Evolutionary conservation across 2,113 vertebrate species (phyloP).

Genomic region (Ailurus styani): DNA sequence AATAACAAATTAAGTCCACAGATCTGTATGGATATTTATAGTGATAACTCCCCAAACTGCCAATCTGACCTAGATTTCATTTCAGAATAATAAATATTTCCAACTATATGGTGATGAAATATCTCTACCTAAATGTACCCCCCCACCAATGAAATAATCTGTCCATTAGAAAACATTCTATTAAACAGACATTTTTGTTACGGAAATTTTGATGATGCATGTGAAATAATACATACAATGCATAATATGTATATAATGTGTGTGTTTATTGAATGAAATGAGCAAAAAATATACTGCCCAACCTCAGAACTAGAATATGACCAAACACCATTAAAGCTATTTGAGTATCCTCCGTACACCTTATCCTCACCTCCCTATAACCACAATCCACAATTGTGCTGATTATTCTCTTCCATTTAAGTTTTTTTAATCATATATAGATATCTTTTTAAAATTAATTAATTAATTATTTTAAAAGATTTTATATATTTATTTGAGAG

Average conservation of each 20-base stretch:
- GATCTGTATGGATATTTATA: not conserved
- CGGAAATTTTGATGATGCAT: not conserved
- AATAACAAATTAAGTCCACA: not conserved
- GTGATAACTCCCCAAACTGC: not conserved
- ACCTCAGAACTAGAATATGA: not conserved
- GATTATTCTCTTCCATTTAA: not conserved
- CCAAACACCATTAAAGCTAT: not conserved
- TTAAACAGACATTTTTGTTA: not conserved
- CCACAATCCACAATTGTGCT: not conserved
- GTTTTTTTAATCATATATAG: not conserved
- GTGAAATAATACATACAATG: not conserved
- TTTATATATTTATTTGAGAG: not conserved
- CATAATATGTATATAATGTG: too few relatives aligned
- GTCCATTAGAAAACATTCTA: not conserved
- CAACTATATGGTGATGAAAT: not conserved
- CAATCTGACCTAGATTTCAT: not conserved
- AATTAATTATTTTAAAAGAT: not conserved
- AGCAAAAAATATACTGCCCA: not conserved
- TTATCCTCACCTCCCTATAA: not conserved
- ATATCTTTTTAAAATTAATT: not conserved
- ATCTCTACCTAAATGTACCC: not conserved
- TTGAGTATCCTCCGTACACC: not conserved
- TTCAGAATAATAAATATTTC: not conserved
- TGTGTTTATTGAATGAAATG: not conserved
- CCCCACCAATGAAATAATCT: not conserved